These are phyloP conservation scores for Acrobasis repandana DNA, from an alignment of 2,888 invertebrate genomes.

Conservation along the genomic window DNA sequence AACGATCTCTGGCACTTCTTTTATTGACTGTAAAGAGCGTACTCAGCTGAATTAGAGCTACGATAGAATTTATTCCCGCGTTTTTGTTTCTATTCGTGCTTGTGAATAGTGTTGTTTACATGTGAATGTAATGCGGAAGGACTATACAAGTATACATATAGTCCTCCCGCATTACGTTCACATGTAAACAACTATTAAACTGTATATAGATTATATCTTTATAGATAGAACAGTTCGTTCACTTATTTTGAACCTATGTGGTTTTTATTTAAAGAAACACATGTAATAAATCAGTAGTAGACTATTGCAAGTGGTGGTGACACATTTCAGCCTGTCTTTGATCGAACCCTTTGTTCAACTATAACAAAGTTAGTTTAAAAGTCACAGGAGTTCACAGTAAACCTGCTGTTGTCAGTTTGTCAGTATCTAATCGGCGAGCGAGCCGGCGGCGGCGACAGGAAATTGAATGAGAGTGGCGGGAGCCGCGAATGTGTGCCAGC, in stretches of 20 bases:
- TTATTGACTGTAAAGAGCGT: neutral
- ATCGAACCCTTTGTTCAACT: too few relatives aligned
- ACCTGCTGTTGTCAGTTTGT: conserved; percentile 32
- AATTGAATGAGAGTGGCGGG: conserved; percentile 71
- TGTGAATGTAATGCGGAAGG: too few relatives aligned
- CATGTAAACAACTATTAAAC: too few relatives aligned
- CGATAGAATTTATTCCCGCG: neutral
- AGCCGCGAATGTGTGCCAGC: conserved; percentile 63
- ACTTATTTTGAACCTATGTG: too few relatives aligned
- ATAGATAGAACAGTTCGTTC: too few relatives aligned
- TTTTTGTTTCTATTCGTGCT: neutral
- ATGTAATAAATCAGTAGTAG: too few relatives aligned
- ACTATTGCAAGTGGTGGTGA: too few relatives aligned
- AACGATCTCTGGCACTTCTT: conserved; percentile 2
- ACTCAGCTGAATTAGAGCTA: neutral
- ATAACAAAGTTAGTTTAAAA: neutral
- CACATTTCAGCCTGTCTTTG: too few relatives aligned
- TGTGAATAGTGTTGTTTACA: neutral
- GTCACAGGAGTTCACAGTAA: conserved; percentile 4
- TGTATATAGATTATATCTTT: too few relatives aligned
- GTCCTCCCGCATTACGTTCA: too few relatives aligned
- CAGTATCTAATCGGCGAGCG: conserved; percentile 41
- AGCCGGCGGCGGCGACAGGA: conserved; percentile 55
- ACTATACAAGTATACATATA: too few relatives aligned
- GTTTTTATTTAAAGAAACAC: too few relatives aligned